Percentiles rank a stretch among this genome's conserved stretches.
These are phyloP conservation scores for Drosophila basisetae DNA, from an alignment of 2,888 invertebrate genomes.

Conservation along the genomic window DNA sequence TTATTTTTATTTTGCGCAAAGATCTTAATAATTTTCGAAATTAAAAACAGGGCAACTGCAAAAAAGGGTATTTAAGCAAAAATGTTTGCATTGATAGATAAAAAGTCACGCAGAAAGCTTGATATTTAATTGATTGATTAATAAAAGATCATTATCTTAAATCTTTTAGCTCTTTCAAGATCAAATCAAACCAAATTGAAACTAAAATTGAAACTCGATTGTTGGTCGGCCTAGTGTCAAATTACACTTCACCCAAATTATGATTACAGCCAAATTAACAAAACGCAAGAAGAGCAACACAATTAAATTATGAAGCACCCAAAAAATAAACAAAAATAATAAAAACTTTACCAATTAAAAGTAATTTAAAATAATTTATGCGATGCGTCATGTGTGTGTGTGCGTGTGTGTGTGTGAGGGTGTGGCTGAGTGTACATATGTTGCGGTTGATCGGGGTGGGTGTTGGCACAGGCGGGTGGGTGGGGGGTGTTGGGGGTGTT, in stretches of 20 bases:
- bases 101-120: not conserved
- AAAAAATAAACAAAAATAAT: conserved; percentile 19
- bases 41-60: not conserved
- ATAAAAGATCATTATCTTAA: not conserved
- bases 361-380: conserved; percentile 79
- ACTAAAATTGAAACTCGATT: not conserved
- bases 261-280: conserved; percentile 7
- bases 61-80: not conserved
- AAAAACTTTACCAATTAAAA: conserved; percentile 75
- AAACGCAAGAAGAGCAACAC: conserved; percentile 6
- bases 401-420: conserved; percentile 39
- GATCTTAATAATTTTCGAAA: not conserved
- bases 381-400: conserved; percentile 64
- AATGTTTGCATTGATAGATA: not conserved
- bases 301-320: conserved; percentile 56
- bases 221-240: not conserved
- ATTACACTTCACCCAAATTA: not conserved
- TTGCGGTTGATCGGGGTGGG: conserved; percentile 36
- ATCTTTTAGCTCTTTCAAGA: not conserved
- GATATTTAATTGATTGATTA: not conserved
- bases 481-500: not conserved
- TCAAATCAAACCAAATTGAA: not conserved
- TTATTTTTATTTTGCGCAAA: not conserved
- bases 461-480: not conserved
- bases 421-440: conserved; percentile 31